Percentiles rank a stretch among this genome's conserved stretches.
phyloP scores from a whole-genome alignment of 2,797 vertebrate species.

The Sebastes variabilis region DNA sequence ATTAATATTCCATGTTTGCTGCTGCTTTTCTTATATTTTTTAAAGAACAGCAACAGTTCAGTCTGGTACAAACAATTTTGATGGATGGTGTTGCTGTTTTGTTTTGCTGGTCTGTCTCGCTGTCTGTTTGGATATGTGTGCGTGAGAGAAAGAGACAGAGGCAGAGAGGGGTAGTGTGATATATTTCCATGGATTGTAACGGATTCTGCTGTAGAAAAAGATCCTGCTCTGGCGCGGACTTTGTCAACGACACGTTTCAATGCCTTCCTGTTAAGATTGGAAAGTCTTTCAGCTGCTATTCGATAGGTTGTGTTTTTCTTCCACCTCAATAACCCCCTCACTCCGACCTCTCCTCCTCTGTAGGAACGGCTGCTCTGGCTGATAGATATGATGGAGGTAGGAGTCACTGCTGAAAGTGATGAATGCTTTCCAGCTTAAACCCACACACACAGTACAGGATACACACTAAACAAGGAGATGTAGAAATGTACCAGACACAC shows the following conservation, averaged over 20 bases:
- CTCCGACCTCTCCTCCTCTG: slow-evolving; percentile 41
- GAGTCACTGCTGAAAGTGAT: slow-evolving; percentile 53
- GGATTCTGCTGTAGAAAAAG: slow-evolving; percentile 16
- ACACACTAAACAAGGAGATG: slow-evolving; percentile 4
- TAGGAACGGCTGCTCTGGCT: slow-evolving; percentile 96
- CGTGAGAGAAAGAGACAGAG: background rate
- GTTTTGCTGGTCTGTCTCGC: slow-evolving; percentile 1
- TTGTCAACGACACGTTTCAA: slow-evolving; percentile 21
- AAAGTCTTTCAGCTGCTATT: slow-evolving; percentile 11
- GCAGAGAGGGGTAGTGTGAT: background rate
- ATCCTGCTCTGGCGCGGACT: slow-evolving; percentile 7
- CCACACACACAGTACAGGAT: background rate
- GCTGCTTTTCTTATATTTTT: background rate
- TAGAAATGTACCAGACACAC: slow-evolving; percentile 6
- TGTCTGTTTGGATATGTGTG: slow-evolving; percentile 6
- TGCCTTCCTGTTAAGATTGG: slow-evolving; percentile 29
- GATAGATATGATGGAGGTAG: slow-evolving; percentile 99
- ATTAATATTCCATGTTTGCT: background rate
- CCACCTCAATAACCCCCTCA: slow-evolving; percentile 4
- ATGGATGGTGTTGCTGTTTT: background rate
- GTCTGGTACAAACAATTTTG: background rate
- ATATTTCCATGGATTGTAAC: slow-evolving; percentile 23
- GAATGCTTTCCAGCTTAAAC: slow-evolving; percentile 29
- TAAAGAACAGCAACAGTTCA: background rate
- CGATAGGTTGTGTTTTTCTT: slow-evolving; percentile 45